Evolutionary conservation across 2,113 vertebrate genomes (phyloP).

Genomic region (Melospiza georgiana): DNA sequence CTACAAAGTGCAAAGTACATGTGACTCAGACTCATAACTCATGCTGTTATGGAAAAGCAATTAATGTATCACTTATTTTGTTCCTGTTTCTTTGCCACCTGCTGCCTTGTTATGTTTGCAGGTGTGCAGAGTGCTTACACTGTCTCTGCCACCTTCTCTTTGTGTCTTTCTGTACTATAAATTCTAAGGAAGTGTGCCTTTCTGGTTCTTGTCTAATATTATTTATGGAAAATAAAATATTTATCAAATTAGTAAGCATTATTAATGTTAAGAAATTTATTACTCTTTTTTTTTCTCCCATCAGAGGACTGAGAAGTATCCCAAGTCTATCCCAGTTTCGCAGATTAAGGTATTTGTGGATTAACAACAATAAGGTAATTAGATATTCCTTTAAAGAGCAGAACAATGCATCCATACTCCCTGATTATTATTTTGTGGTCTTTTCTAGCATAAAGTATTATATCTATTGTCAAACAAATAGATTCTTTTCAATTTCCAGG

Average conservation of each 20-base stretch:
- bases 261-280: not conserved
- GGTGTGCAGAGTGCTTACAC: not conserved
- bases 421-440: not conserved
- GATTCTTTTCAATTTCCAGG: not conserved
- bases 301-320: conserved; percentile 73
- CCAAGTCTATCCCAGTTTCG: conserved; percentile 76
- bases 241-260: not conserved
- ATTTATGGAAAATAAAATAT: not conserved
- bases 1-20: not conserved
- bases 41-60: not conserved
- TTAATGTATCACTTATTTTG: not conserved
- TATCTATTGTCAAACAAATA: not conserved
- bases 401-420: not conserved
- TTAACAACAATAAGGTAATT: conserved; percentile 83
- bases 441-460: not conserved
- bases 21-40: not conserved
- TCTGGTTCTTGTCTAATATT: not conserved
- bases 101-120: not conserved
- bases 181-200: not conserved
- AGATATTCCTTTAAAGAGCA: not conserved
- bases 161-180: not conserved
- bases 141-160: not conserved
- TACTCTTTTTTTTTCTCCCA: not conserved
- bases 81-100: not conserved
- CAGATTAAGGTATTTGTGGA: conserved; percentile 78